Conservation (phyloP, 1,140 invertebrate species). For the Chionoecetes opilio region DNA sequence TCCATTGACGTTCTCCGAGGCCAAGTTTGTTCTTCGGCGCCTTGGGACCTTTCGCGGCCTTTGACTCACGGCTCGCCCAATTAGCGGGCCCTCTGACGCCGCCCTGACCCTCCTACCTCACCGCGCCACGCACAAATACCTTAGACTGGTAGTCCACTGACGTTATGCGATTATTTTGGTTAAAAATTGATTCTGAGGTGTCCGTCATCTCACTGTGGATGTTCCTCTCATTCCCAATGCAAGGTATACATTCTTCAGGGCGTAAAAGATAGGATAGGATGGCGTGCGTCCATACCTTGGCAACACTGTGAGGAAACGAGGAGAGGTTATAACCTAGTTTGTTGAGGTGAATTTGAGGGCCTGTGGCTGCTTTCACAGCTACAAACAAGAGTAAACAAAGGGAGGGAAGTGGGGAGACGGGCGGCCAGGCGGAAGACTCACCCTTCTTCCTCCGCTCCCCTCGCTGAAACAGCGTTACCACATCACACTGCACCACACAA, state of each 20-base stretch:
- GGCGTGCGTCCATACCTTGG: background rate
- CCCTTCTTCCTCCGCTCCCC: conserved; percentile 21
- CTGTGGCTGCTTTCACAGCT: conserved; percentile 75
- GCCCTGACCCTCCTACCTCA: conserved; percentile 37
- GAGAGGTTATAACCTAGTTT: conserved; percentile 79
- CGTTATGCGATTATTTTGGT: background rate
- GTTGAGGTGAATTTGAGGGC: conserved; percentile 78
- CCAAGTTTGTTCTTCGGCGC: conserved; percentile 72
- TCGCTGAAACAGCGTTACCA: background rate
- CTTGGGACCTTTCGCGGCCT: conserved; percentile 72
- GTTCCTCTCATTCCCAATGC: background rate
- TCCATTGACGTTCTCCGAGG: conserved; percentile 62
- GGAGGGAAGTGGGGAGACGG: conserved; percentile 57
- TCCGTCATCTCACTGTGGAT: background rate
- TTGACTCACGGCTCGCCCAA: conserved; percentile 76
- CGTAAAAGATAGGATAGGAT: background rate
- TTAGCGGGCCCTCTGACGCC: conserved; percentile 59
- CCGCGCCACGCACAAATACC: background rate
- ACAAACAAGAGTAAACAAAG: conserved; percentile 76
- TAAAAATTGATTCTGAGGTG: background rate
- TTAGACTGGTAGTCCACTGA: background rate
- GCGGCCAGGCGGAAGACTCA: conserved; percentile 11
- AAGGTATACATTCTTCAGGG: background rate
- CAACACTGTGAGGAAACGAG: conserved; percentile 54
- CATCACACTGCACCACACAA: background rate